Conservation (phyloP, 2,888 invertebrate genomes). For the Caenorhabditis afra region DNA sequence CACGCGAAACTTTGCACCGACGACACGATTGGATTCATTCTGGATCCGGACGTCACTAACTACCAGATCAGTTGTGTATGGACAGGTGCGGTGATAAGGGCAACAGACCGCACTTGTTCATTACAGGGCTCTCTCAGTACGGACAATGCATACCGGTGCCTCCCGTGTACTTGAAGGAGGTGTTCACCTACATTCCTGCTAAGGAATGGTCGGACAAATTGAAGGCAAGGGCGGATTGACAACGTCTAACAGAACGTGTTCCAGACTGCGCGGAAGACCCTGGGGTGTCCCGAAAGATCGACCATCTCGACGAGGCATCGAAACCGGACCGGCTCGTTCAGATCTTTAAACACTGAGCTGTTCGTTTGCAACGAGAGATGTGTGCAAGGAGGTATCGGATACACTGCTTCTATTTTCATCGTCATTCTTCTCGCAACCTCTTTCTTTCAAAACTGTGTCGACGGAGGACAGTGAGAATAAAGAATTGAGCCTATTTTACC, state of each 20-base stretch:
- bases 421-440: slow-evolving; percentile 38
- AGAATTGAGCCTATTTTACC: no score
- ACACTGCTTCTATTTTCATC: slow-evolving; percentile 49
- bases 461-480: neutral
- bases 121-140: slow-evolving; percentile 33
- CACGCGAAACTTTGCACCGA: slow-evolving; percentile 42
- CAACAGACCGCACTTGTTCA: neutral
- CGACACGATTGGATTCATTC: slow-evolving; percentile 55
- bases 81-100: slow-evolving; percentile 21
- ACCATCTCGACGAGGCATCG: neutral
- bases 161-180: slow-evolving; percentile 12
- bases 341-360: slow-evolving; percentile 30
- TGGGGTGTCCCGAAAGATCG: slow-evolving; percentile 13
- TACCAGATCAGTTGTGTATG: slow-evolving; percentile 58
- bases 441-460: slow-evolving; percentile 47
- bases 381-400: slow-evolving; percentile 62
- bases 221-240: slow-evolving; percentile 12
- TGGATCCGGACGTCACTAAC: slow-evolving; percentile 49
- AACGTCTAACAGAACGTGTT: slow-evolving; percentile 1
- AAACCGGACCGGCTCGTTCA: neutral
- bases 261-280: slow-evolving; percentile 8
- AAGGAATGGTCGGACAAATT: slow-evolving; percentile 19
- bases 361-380: slow-evolving; percentile 66
- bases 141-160: slow-evolving; percentile 62
- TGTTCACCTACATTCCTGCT: slow-evolving; percentile 8